Conservation (phyloP, 2,888 invertebrate genomes). For the Hirtodrosophila cameraria region DNA sequence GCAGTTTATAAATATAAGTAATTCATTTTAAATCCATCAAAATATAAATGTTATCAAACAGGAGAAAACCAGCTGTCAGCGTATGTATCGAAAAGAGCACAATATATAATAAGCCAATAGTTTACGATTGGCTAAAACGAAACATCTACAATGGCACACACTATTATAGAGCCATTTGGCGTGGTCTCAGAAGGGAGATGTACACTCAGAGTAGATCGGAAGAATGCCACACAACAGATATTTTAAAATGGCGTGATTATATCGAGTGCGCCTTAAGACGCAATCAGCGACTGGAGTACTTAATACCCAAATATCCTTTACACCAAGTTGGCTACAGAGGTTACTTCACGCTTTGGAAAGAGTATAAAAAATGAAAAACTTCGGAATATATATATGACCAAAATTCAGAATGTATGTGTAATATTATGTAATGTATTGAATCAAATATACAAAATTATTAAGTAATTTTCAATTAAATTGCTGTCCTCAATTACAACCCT, state of each 20-base stretch:
- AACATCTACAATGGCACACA: not conserved
- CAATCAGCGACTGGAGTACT: conserved; percentile 23
- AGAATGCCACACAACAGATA: conserved; percentile 2
- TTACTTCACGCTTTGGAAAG: not conserved
- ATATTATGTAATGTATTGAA: too few species aligned
- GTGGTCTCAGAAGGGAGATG: conserved; percentile 4
- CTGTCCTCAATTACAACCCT: too few species aligned
- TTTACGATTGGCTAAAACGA: not conserved
- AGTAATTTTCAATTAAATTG: too few species aligned
- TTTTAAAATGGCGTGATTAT: not conserved
- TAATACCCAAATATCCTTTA: conserved; percentile 17
- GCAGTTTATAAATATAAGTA: too few species aligned
- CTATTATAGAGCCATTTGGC: not conserved
- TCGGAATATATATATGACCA: too few species aligned
- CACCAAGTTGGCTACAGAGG: conserved; percentile 1
- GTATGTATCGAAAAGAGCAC: not conserved
- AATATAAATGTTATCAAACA: too few species aligned
- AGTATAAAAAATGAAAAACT: too few species aligned
- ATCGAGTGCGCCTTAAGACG: conserved; percentile 11
- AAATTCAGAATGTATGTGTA: too few species aligned
- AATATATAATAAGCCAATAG: not conserved
- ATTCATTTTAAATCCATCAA: too few species aligned
- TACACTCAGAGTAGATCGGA: not conserved
- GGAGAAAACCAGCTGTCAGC: too few species aligned
- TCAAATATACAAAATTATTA: too few species aligned